Evolutionary conservation across 2,113 vertebrate genomes (phyloP), one percentile per base, ranked within the genome.

Genomic region (Mus spicilegus): DNA sequence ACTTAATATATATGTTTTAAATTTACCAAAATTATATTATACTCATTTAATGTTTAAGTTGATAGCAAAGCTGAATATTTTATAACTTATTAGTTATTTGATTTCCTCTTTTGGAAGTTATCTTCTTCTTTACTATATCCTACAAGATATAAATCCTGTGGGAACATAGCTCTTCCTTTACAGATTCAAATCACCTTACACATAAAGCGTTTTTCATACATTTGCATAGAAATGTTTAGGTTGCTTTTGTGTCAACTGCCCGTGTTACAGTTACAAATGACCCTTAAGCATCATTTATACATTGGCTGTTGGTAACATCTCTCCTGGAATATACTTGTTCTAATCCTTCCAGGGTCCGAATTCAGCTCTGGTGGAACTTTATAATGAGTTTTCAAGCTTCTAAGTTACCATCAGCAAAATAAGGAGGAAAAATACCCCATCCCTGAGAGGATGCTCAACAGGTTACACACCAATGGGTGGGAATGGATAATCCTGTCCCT

Each of bases 31-130:
- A 65, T 90, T n/a, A 11, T 46, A 30, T 72, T 86, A 87, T 24
- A 75, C 58, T 93, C 33, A 39, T 58, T 90, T 73, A 76, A 93
- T 36, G 58, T 93, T 91, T 87, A 76, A 84, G 82, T 89, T 93
- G 51, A 77, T 19, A 90, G n/a, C 33, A 73, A 92, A 67, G 0
- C 19, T 86, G 81, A 81, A 85, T 90, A 67, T 75, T 93, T 73
- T 65, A 72, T 11, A 80, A 19, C 67, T 67, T 86, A 30, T 87
- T 89, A 76, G 28, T 72, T 67, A 76, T 39, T 20, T 56, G 36
- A 72, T 49, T 87, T 92, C 4, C 19, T 65, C 13, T 51, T 72
- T 85, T 63, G 7, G 19, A 93, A 94, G 39, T 88, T 36, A 65
- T 65, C 33, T 63, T 75, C 39, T 63, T 1, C n/a, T 73, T 77